Evolutionary conservation across 53 echinoderm and acorn worm species (phyloP).

Genomic region (Echinometra lucunter): DNA sequence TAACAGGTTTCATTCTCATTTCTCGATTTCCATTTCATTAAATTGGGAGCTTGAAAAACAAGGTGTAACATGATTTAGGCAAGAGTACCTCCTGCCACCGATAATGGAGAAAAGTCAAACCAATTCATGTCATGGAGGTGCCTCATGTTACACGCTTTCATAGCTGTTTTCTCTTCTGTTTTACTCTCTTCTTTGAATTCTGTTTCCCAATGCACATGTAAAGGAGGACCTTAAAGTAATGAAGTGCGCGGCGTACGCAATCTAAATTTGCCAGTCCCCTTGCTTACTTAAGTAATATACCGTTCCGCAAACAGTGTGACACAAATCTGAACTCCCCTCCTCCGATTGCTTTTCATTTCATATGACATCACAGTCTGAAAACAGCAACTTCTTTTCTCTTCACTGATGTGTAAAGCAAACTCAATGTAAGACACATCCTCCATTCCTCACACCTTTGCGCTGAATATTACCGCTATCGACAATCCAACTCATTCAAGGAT

Average conservation of each 20-base stretch:
- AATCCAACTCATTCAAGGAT: neutral
- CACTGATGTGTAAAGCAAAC: neutral
- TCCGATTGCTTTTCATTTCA: neutral
- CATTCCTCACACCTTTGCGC: neutral
- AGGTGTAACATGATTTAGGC: neutral
- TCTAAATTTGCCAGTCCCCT: conserved; percentile 23
- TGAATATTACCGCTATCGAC: conserved; percentile 20
- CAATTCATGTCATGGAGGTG: neutral
- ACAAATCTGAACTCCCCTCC: conserved; percentile 23
- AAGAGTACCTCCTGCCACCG: neutral
- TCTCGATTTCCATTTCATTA: neutral
- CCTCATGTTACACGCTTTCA: conserved; percentile 6
- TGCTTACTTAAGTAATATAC: conserved; percentile 41
- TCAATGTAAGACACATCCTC: neutral
- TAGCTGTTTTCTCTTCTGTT: neutral
- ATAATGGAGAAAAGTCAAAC: conserved; percentile 3
- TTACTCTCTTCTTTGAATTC: conserved; percentile 1
- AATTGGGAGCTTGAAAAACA: neutral
- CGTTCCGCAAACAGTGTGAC: conserved; percentile 45
- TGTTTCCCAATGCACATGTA: neutral
- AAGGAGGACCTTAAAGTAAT: conserved; percentile 24
- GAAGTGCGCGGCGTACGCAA: neutral
- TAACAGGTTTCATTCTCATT: neutral
- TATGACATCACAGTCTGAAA: conserved; percentile 38
- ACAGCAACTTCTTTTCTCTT: conserved; percentile 35